Evolutionary conservation across 2,113 vertebrate species (phyloP), one percentile per base, ranked within the genome.

Genomic region (Excalfactoria chinensis): DNA sequence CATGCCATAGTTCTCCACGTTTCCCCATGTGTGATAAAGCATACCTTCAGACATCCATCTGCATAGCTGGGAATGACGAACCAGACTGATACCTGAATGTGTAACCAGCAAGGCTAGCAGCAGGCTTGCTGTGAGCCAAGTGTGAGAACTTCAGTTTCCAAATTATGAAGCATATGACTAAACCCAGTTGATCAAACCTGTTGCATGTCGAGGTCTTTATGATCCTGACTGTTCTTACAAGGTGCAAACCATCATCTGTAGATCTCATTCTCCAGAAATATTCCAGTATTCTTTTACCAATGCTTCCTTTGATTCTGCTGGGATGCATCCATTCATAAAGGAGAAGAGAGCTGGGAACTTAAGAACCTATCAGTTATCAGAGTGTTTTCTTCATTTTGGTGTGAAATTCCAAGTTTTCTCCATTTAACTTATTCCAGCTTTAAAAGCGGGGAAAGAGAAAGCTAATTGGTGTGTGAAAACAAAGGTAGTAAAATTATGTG

Each of bases 41-140:
- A 34, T 1, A 28, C 69, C 83, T 80, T 86, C 25, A 70, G 72
- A 53, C 68, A 83, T 62, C 85, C 76, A 41, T 28, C 41, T 86
- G 79, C 17, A 21, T 25, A 56, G 72, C 35, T 93, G 44, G 19
- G 48, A 87, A 67, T n/a, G 67, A 70, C 73, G 55, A 88, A 22
- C 67, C 32, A 1, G 7, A 17, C 34, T 91, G 85, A 66, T 51
- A 56, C 46, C 60, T 90, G 28, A 68, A 60, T 15, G 4, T 11
- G 5, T 32, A 53, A 83, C 41, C 62, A 51, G 60, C 37, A 51
- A 79, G 93, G 77, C 64, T 70, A 48, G 51, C 18, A 34, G 28
- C 60, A 93, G 72, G 49, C 46, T 89, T 88, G 86, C 67, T 92
- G 51, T 93, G 68, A 84, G 26, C 35, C 6, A 63, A 53, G 66